Evolutionary conservation across 2,113 vertebrate genomes (phyloP), one percentile per base, ranked within the genome.

Genomic region (Oreocharis arfaki): DNA sequence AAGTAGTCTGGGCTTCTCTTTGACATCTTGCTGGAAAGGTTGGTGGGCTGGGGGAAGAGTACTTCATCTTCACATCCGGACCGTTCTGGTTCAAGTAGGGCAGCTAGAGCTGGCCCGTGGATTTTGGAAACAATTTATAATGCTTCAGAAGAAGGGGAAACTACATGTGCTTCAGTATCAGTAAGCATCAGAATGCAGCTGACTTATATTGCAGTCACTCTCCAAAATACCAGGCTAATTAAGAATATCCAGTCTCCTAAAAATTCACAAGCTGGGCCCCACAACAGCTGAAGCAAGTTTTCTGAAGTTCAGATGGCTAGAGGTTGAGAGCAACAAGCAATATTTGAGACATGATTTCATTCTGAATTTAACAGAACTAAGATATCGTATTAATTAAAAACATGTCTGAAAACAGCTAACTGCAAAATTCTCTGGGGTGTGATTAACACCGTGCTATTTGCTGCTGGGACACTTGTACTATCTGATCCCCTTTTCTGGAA

Each of bases 61-160:
- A 41, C 8, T 63, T 70, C 3, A 17, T 61, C 33, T 83, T 52
- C 59, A 55, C 7, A 7, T 49, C 63, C 35, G 67, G 32, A 65
- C 46, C 41, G 35, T 47, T 60, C 19, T 70, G 68, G 46, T n/a
- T 52, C 16, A 61, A 61, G 32, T 6, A 84, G 6, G 11, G 7
- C 15, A 84, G 57, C 20, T n/a, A 32, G 16, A 65, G 35, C n/a
- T 23, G 10, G 11, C n/a, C 15, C 0, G 0, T 17, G 37, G 55
- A 70, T 64, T 81, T 65, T 57, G 68, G 59, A 80, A 91, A 41
- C 7, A 0, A 61, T 32, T 44, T 65, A 26, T 46, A 78, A 53
- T 23, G 8, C 20, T 82, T 65, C 18, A 70, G 32, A 71, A 71
- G 15, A 39, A 80, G 35, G 22, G 11, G 13, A 82, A 93, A 30